These are phyloP conservation scores for Sigmodon hispidus DNA, from an alignment of 2,113 vertebrate genomes.

Conservation along the genomic window DNA sequence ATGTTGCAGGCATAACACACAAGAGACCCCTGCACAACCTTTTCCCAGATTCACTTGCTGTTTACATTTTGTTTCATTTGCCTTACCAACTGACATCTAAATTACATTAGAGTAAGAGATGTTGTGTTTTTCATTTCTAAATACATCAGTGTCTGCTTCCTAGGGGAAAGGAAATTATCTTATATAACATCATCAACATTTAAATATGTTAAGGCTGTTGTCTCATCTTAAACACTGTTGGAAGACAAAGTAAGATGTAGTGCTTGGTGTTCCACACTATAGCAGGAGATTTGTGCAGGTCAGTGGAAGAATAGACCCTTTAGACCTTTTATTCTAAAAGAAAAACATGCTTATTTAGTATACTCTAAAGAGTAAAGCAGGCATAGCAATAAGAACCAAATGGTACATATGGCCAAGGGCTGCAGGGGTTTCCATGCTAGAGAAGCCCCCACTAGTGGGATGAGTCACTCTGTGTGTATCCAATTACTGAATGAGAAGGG, in stretches of 20 bases:
- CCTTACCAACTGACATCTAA: neutral
- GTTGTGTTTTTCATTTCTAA: neutral
- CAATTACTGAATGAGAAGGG: neutral
- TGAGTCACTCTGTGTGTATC: neutral
- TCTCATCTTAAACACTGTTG: neutral
- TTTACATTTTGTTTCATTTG: neutral
- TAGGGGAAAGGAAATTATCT: conserved; percentile 14
- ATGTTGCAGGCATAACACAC: neutral
- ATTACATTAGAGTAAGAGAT: neutral
- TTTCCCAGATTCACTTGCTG: neutral
- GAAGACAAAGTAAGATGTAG: neutral
- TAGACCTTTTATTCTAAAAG: neutral
- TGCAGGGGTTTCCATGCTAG: neutral
- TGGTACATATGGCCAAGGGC: too few relatives aligned
- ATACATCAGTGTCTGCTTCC: neutral
- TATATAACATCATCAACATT: neutral
- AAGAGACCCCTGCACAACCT: neutral
- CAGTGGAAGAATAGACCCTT: neutral
- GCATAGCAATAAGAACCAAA: neutral
- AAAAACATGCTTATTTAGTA: neutral
- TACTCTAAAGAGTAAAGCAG: neutral
- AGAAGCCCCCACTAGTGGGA: neutral
- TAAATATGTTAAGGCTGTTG: neutral
- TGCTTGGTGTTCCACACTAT: neutral
- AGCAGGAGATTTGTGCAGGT: neutral